Evolutionary conservation across 2,113 vertebrate species (phyloP), one percentile per base, ranked within the genome.

Genomic region (Sphaerodactylus townsendi): DNA sequence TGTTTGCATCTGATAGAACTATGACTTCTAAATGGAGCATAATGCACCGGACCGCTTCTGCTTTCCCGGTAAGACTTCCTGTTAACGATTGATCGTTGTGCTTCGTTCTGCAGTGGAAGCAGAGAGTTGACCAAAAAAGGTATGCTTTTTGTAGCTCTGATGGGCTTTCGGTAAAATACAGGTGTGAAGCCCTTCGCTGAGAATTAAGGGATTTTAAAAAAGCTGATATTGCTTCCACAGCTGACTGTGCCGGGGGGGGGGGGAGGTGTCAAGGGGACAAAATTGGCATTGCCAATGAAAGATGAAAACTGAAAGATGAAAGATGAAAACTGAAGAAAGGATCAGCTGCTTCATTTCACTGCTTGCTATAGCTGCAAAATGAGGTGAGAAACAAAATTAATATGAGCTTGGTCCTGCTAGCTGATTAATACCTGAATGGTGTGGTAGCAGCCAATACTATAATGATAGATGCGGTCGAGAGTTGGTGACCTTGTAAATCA

Each of bases 71-170:
- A 82, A 81, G 76, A 84, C 77, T 44, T 30, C 56, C 83, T 90
- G 39, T 86, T n/a, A 91, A 87, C 35, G 28, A 68, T 88, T 74
- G 86, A 85, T 86, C 1, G 13, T 65, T 23, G 10, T 65, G 33
- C 35, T 62, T 3, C 48, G 17, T 41, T 0, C 37, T 69, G 66
- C 46, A 87, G 0, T 13, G 82, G 77, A 85, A 77, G 86, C 90
- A 84, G 73, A 0, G 0, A 73, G 7, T 30, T 59, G 78, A 70
- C 44, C 19, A 53, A 25, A 59, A 66, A 41, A 35, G 19, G 1
- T 23, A 0, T 5, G 1, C 0, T 3, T 0, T 0, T 78, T 64
- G 74, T 39, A 46, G 62, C 17, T 37, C 8, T 56, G 33, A 15
- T 53, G 37, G 1, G 1, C 10, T 37, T 81, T 68, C 3, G 0